phyloP scores from a whole-genome alignment of 1,140 invertebrate species.

The Trichoplusia ni region DNA sequence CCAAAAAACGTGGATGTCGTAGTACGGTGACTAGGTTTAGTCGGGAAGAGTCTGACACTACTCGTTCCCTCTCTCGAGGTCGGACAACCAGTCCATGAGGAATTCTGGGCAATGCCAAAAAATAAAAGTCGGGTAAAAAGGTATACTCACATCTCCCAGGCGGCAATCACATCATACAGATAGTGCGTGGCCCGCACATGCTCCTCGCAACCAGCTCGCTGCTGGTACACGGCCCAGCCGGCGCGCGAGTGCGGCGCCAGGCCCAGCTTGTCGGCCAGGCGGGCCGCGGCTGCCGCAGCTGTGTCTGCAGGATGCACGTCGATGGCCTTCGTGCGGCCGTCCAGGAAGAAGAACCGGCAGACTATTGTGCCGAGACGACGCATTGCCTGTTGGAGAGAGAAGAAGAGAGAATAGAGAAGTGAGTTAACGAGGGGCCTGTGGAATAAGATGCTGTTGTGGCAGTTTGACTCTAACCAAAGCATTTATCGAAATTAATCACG shows the following conservation, averaged over 20 bases:
- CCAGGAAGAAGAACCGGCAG: slow-evolving; percentile 97
- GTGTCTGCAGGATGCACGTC: slow-evolving; percentile 97
- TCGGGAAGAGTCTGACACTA: no score
- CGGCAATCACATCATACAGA: slow-evolving; percentile 95
- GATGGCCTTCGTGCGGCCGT: slow-evolving; percentile 96
- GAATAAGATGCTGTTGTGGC: no score
- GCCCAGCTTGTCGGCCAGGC: slow-evolving; percentile 94
- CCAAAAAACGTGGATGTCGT: no score
- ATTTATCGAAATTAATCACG: no score
- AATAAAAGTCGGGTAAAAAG: not conserved
- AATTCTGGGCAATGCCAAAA: no score
- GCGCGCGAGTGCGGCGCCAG: slow-evolving; percentile 87
- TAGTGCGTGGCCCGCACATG: slow-evolving; percentile 97
- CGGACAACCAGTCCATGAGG: no score
- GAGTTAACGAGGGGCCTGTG: no score
- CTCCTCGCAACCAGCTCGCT: slow-evolving; percentile 91
- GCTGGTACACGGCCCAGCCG: slow-evolving; percentile 97
- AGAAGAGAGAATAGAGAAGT: no score
- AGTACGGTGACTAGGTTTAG: no score
- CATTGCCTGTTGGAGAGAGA: slow-evolving; percentile 95
- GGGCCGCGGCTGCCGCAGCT: slow-evolving; percentile 92
- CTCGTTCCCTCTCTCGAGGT: no score
- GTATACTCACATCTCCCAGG: slow-evolving; percentile 85
- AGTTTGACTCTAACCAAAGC: no score
- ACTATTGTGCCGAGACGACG: slow-evolving; percentile 94